Base-by-base conservation (phyloP, 2,113 vertebrate genomes). In the Tursiops truncatus region DNA sequence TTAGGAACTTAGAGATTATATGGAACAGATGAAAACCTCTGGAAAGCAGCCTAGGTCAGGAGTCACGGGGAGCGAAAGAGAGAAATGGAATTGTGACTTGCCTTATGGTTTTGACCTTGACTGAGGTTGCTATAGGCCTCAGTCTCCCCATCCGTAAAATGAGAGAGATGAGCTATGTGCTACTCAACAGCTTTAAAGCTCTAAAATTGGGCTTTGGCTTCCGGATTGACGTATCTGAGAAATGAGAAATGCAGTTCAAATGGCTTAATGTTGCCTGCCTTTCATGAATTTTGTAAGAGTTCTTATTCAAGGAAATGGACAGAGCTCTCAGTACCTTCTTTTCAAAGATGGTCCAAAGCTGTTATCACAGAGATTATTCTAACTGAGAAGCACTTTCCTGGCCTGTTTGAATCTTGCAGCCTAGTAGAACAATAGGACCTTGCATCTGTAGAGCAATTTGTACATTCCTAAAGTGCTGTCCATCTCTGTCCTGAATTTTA, bases 161-260 rank as follows among this genome's bases (percentile, higher is more conserved):
- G 38, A 91, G 15, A 47, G 36, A 31, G 26, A 74, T 67, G 38
- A 68, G n/a, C 38, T 44, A 1, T 5, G 17, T 50, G 50, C 58
- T 88, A 17, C 70, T 84, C 44, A 88, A 71, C 28, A 84, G 50
- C 8, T 89, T 62, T 65, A 65, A 94, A 88, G 65, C 56, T 89
- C 44, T 91, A 50, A 33, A 63, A 63, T 26, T 20, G 38, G 67
- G 47, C 63, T 83, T 86, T 33, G 68, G 33, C 41, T 92, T 90
- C 56, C 17, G 36, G 31, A 95, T 70, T 58, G 31, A 90, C 21
- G 68, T 58, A 80, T 62, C 80, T 92, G 28, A 85, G 62, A 96
- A 97, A 91, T 91, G 87, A 96, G 71, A 95, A 91, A 62, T 88
- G 23, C 36, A 36, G 63, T 74, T 96, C 93, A 96, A 95, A 91